Conservation (phyloP, 2,888 invertebrate species). For the Eristalis intricaria region DNA sequence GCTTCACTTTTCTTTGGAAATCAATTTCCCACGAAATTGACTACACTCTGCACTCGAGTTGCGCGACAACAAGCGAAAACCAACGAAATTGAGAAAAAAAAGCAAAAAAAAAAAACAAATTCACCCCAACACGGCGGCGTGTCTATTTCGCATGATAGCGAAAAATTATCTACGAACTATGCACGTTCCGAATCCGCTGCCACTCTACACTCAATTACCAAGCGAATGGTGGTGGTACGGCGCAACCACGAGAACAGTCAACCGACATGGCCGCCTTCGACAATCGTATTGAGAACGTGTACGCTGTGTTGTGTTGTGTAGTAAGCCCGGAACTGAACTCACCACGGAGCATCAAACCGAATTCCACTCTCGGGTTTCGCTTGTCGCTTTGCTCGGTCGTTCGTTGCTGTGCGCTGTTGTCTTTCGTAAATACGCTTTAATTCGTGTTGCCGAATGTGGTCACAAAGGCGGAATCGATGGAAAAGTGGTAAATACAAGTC, state of each 20-base stretch:
- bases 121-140: slow-evolving; percentile 19
- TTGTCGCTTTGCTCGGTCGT: neutral
- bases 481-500: neutral
- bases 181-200: slow-evolving; percentile 24
- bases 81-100: neutral
- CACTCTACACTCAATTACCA: slow-evolving; percentile 6
- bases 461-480: neutral
- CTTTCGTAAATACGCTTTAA: neutral
- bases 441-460: neutral
- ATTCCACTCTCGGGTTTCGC: slow-evolving; percentile 40
- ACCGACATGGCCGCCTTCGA: slow-evolving; percentile 38
- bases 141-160: slow-evolving; percentile 35
- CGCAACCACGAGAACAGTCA: slow-evolving; percentile 22
- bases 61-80: slow-evolving; percentile 5
- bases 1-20: neutral
- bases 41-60: slow-evolving; percentile 28
- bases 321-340: slow-evolving; percentile 66
- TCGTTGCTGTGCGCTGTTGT: neutral
- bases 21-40: neutral
- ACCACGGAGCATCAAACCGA: slow-evolving; percentile 55
- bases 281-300: slow-evolving; percentile 32
- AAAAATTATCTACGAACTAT: slow-evolving; percentile 30
- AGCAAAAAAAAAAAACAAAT: neutral
- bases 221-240: slow-evolving; percentile 18
- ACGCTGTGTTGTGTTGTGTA: slow-evolving; percentile 30